Conservation (phyloP, 1,140 invertebrate species). For the Caerostris extrusa region DNA sequence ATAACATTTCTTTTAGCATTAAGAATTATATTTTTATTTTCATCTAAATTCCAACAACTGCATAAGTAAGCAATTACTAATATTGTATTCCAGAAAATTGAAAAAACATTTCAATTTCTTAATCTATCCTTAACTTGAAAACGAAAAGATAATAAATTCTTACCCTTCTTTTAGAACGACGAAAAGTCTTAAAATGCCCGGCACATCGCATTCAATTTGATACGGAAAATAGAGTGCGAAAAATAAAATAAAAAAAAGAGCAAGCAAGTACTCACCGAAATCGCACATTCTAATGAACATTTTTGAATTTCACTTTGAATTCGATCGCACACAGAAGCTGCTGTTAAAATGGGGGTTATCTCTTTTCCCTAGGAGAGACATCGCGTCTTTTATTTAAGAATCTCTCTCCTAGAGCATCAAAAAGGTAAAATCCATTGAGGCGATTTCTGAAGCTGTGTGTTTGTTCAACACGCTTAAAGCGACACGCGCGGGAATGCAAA, state of each 20-base stretch:
- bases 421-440: neutral
- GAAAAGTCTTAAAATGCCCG: neutral
- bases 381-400: constrained; percentile 16
- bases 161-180: neutral
- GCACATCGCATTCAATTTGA: constrained; percentile 14
- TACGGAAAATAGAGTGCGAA: neutral
- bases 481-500: neutral
- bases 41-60: neutral
- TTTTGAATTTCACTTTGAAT: constrained; percentile 21
- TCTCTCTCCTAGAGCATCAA: neutral
- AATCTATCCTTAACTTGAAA: constrained; percentile 16
- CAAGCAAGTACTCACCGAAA: neutral
- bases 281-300: constrained; percentile 31
- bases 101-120: constrained; percentile 22
- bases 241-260: neutral
- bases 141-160: constrained; percentile 20
- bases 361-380: neutral
- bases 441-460: neutral
- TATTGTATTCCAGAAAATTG: neutral
- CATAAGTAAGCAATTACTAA: constrained; percentile 10
- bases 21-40: neutral
- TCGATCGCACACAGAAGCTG: constrained; percentile 20
- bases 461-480: neutral
- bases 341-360: constrained; percentile 2
- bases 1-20: neutral